Conservation (phyloP, 2,113 vertebrate species). For the Brachypodius melanocephalos region DNA sequence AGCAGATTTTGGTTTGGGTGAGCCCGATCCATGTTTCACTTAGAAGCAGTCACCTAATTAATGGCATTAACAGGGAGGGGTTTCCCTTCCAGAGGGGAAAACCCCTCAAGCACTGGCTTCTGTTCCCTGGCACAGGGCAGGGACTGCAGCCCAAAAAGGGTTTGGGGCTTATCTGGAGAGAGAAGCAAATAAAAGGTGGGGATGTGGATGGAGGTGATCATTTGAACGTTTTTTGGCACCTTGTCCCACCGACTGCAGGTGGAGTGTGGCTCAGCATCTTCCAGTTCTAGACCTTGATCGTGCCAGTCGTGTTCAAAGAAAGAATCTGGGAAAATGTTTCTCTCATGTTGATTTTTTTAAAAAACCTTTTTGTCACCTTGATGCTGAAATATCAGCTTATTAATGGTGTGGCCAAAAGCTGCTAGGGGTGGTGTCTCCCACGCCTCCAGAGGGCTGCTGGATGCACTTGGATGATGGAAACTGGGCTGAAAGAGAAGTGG, state of each 20-base stretch:
- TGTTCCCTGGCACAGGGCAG: background rate
- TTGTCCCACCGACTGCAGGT: background rate
- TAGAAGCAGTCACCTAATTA: background rate
- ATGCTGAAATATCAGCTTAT: background rate
- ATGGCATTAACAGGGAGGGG: background rate
- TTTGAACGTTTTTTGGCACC: background rate
- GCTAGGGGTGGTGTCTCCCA: background rate
- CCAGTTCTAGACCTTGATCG: background rate
- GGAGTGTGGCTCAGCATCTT: background rate
- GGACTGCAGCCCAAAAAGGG: background rate
- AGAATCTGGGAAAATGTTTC: background rate
- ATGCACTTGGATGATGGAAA: background rate
- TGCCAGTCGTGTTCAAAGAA: background rate
- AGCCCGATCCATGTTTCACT: background rate
- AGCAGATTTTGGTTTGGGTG: constrained; percentile 21
- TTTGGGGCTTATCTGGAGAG: background rate
- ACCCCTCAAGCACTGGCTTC: background rate
- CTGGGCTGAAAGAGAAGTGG: background rate
- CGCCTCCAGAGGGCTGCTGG: accelerated
- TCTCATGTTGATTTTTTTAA: background rate
- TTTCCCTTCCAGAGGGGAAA: background rate
- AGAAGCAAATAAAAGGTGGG: background rate
- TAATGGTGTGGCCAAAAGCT: background rate
- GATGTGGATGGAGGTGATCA: background rate
- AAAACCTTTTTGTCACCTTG: background rate